Base-by-base conservation (phyloP, 2,888 invertebrate species). In the Gryllus longicercus region DNA sequence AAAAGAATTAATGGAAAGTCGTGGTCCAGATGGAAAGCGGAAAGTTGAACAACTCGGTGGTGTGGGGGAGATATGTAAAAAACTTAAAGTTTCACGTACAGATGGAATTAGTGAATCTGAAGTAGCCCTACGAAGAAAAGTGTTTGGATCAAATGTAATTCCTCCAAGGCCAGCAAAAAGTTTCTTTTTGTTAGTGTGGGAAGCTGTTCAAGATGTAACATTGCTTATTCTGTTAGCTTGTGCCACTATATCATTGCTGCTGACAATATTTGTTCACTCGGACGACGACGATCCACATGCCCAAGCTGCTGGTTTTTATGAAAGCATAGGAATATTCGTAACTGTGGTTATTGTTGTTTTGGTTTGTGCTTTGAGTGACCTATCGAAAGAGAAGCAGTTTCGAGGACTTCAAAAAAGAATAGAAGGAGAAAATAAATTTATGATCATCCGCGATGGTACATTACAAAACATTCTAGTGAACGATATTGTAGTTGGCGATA, bases 351-450 rank as follows among this genome's bases (percentile, higher is more conserved):
- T 91, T 81, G 91, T 92, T 80, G 91, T 92, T 78, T 85, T 92
- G 83, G 91, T 92, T 79, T 92, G 92, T 82, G 92, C 92, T 81
- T 89, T 91, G 85, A 92, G 92, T 86, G 92, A 92, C 85, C 92
- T 90, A 87, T 89, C 90, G 82, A 92, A 92, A 86, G 92, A 92
- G 85, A 89, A 89, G 84, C 92, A 92, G 85, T 92, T 92, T 85
- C 87, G 91, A 82, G 91, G 90, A 80, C 87, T 91, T 74, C 91
- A 91, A 84, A 89, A 87, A 83, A 89, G 90, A 84, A 91, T 92
- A 83, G 91, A 92, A 85, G 88, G 89, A 82, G 92, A 92, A 84
- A 91, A 91, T 85, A 90, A 90, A 84, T 91, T 92, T 86, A 86
- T 90, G 82, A 91, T 91, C 51, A 89, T 92, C 83, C 88, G 91